Base-by-base conservation (phyloP, 2,113 vertebrate genomes). In the Theristicus caerulescens region DNA sequence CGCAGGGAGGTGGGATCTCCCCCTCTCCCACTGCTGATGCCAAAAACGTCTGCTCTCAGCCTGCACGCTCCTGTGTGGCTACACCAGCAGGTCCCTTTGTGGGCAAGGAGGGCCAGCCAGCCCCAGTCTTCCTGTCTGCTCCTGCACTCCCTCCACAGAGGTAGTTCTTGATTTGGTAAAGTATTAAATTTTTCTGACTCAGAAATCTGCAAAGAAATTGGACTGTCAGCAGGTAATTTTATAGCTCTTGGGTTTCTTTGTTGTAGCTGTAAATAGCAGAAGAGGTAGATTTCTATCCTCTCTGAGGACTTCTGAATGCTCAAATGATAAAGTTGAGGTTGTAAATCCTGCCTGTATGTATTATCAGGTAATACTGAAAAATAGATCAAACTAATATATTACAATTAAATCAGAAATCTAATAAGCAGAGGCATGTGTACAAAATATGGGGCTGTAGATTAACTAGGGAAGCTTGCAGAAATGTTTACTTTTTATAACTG, bases 21-120 rank as follows among this genome's bases (percentile, higher is more conserved):
- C 6, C 8, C 8, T 89, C 19, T 77, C 21, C 36, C 21, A 42
- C 11, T 5, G 4, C 29, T 0, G 0, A 9, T 40, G 29, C 55
- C 2, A 1, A 65, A 95, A 65, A 13, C 31, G 13, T 34, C 52
- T 66, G 27, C 49, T 72, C 16, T 73, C n/a, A 65, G 49, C 32
- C 13, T 52, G 16, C 26, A 12, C 0, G 0, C 32, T 86, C 19
- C 29, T 44, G 22, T 25, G 26, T 34, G 36, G 11, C 49, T 83
- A 42, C 59, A 51, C 19, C 15, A 32, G 32, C 1, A 10, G 6
- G 13, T 78, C 14, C 31, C 47, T 36, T n/a, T 22, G 12, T 38
- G 72, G 52, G 19, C 58, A 57, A 66, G 25, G 6, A 55, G 16
- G n/a, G 16, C 5, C 27, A 36, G 16, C 27, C 64, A 70, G 36